Evolutionary conservation across 2,113 vertebrate species (phyloP).

Genomic region (Scomber colias): DNA sequence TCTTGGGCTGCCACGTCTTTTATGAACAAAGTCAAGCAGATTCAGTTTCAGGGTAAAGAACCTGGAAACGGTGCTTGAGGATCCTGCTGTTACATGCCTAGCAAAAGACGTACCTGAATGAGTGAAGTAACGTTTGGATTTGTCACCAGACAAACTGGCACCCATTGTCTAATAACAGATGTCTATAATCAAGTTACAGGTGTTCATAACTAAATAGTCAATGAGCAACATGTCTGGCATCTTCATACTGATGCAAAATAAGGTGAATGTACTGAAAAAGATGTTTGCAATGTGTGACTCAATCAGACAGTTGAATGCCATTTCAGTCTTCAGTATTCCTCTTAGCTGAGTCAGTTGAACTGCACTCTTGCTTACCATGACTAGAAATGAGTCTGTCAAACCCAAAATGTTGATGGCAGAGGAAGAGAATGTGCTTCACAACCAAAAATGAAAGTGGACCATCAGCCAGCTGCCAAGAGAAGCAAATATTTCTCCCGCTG

Average conservation of each 20-base stretch:
- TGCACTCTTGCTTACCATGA: conserved; percentile 43
- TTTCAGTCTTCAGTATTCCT: conserved; percentile 32
- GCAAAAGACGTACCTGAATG: conserved; percentile 25
- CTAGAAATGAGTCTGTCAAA: conserved; percentile 48
- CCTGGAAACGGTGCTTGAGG: conserved; percentile 6
- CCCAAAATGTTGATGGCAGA: conserved; percentile 57
- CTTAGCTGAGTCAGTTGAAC: conserved; percentile 42
- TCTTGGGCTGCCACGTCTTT: conserved; percentile 27
- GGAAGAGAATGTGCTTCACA: conserved; percentile 55
- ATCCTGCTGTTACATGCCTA: conserved; percentile 62
- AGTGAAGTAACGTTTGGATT: conserved; percentile 43
- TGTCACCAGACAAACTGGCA: conserved; percentile 69
- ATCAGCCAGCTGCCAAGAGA: conserved; percentile 61
- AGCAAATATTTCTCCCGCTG: conserved; percentile 68
- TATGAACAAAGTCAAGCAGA: conserved; percentile 41
- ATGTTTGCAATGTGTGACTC: conserved; percentile 41
- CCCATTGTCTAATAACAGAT: conserved; percentile 54
- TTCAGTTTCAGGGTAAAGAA: conserved; percentile 33
- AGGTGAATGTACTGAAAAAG: conserved; percentile 24
- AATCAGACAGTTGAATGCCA: conserved; percentile 27
- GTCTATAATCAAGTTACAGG: conserved; percentile 54
- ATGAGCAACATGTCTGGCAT: conserved; percentile 19
- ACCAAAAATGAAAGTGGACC: conserved; percentile 59
- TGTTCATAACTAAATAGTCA: conserved; percentile 35
- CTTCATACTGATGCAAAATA: conserved; percentile 12